phyloP scores from a whole-genome alignment of 2,113 vertebrate species.

The Anoura caudifer region DNA sequence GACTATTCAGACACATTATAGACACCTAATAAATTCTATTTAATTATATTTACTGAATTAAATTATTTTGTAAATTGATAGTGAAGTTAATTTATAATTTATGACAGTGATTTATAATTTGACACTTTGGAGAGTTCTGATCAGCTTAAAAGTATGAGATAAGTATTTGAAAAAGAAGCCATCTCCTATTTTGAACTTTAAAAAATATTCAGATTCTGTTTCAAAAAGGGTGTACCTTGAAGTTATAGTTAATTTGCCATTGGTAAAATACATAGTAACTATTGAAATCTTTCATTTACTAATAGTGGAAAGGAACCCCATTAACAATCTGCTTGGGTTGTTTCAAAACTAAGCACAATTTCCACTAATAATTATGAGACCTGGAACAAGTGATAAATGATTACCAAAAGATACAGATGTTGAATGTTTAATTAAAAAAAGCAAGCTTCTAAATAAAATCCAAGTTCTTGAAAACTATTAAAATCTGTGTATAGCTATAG shows the following conservation, averaged over 20 bases:
- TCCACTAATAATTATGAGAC: background rate
- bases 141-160: background rate
- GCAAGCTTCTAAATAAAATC: background rate
- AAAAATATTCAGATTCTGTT: constrained; percentile 5
- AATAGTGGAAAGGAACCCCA: background rate
- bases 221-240: background rate
- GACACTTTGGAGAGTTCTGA: background rate
- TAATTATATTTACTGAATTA: background rate
- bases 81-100: constrained; percentile 15
- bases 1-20: background rate
- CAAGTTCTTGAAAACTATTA: constrained; percentile 36
- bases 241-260: background rate
- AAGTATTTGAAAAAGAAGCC: background rate
- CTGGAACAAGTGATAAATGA: background rate
- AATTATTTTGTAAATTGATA: constrained; percentile 11
- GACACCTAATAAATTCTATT: background rate
- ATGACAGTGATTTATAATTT: constrained; percentile 28
- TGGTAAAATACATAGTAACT: background rate
- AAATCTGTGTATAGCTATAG: background rate
- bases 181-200: background rate
- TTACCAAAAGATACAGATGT: background rate
- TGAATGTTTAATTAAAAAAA: background rate
- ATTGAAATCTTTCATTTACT: background rate
- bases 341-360: constrained; percentile 25
- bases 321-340: background rate